A percentile compares a stretch with the other conserved stretches of the same genome.
Conservation (phyloP, 2,797 vertebrate species). For the Poeciliopsis infans region DNA sequence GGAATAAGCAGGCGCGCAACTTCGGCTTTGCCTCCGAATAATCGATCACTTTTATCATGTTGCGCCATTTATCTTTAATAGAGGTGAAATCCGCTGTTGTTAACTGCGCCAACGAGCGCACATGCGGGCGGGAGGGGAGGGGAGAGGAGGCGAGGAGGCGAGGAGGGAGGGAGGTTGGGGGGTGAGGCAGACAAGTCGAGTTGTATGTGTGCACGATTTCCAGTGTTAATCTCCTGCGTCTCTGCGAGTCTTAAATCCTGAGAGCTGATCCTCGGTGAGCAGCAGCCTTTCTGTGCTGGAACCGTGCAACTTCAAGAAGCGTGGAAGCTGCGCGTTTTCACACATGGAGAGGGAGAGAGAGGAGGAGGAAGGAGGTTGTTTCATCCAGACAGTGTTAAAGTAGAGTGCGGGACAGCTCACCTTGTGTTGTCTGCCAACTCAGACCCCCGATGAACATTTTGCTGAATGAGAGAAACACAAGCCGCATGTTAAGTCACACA, state of each 20-base stretch:
- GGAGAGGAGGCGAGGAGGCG: too few relatives aligned
- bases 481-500: slow-evolving; percentile 48
- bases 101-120: slow-evolving; percentile 19
- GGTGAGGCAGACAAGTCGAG: slow-evolving; percentile 44
- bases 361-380: slow-evolving; percentile 33
- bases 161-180: background rate
- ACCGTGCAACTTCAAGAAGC: slow-evolving; percentile 44
- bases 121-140: background rate
- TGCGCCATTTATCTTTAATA: background rate
- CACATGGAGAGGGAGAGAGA: slow-evolving; percentile 17
- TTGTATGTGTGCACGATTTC: slow-evolving; percentile 36
- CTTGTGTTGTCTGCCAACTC: slow-evolving; percentile 96
- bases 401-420: slow-evolving; percentile 84
- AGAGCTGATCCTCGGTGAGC: slow-evolving; percentile 58
- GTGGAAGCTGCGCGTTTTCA: slow-evolving; percentile 4
- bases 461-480: slow-evolving; percentile 84
- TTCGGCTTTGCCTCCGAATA: slow-evolving; percentile 34
- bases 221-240: slow-evolving; percentile 65
- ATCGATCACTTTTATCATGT: slow-evolving; percentile 16
- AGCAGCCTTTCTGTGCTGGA: slow-evolving; percentile 57
- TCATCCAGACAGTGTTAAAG: slow-evolving; percentile 70
- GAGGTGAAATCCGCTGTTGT: slow-evolving; percentile 11
- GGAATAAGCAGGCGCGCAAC: slow-evolving; percentile 27
- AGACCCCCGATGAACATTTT: slow-evolving; percentile 97
- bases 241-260: slow-evolving; percentile 59